phyloP scores from a whole-genome alignment of 1,140 invertebrate genomes.

The Temnothorax curvispinosus region DNA sequence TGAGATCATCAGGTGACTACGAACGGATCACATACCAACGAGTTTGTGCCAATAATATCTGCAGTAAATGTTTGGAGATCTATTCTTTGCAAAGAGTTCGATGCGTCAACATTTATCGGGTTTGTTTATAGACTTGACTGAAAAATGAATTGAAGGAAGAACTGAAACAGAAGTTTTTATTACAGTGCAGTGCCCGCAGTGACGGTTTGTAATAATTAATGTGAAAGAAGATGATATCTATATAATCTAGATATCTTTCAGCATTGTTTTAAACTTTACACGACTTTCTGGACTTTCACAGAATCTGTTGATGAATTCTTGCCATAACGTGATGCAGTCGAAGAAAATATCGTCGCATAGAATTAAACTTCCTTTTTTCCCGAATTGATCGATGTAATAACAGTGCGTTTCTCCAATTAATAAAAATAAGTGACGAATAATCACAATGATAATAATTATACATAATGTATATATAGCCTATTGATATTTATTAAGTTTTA shows the following conservation, averaged over 20 bases:
- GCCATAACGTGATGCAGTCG: background rate
- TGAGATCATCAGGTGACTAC: background rate
- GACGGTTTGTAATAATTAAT: background rate
- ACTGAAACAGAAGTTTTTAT: background rate
- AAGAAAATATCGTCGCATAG: background rate
- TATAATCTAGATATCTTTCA: background rate
- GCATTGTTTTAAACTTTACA: background rate
- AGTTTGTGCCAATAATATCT: constrained; percentile 9
- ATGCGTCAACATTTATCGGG: background rate
- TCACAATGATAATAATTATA: background rate
- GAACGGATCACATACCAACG: background rate
- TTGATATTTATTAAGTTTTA: background rate
- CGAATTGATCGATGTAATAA: background rate
- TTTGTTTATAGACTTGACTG: constrained; percentile 2
- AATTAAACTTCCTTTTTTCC: background rate
- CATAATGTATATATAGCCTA: background rate
- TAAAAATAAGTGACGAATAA: background rate
- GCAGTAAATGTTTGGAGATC: background rate
- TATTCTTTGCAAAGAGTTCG: constrained; percentile 2
- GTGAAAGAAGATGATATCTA: background rate
- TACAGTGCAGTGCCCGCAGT: background rate
- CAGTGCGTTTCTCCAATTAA: background rate
- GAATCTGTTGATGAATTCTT: background rate
- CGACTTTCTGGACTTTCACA: background rate
- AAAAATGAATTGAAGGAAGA: background rate